phyloP scores from a whole-genome alignment of 2,113 vertebrate genomes.

The Cryptoleucopteryx plumbea region DNA sequence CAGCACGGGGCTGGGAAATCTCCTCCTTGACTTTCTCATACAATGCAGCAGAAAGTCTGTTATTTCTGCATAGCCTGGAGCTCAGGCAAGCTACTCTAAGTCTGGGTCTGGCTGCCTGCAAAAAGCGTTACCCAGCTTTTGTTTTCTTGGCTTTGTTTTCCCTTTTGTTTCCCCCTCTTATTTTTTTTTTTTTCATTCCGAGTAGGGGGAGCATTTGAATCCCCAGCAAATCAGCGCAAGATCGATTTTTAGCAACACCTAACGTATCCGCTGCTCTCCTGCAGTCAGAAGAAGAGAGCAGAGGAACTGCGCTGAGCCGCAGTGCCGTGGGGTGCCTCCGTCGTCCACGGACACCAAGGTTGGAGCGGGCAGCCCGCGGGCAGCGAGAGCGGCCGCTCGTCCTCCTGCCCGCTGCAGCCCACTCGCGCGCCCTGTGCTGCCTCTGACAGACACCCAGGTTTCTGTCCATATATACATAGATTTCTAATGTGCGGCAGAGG shows the following conservation, averaged over 20 bases:
- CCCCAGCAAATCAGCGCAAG: neutral
- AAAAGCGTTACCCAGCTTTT: neutral
- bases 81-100: neutral
- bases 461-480: too few relatives aligned
- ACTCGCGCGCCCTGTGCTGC: accelerated
- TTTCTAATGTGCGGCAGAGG: neutral
- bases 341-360: accelerated
- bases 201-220: neutral
- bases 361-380: neutral
- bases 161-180: neutral
- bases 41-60: neutral
- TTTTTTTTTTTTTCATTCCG: neutral
- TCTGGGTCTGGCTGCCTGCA: neutral
- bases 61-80: neutral
- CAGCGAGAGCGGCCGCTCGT: accelerated
- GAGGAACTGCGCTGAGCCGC: neutral
- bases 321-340: neutral
- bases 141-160: neutral
- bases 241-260: neutral
- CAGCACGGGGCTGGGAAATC: neutral
- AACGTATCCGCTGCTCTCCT: neutral
- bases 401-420: neutral
- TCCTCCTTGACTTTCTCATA: neutral
- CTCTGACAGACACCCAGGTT: neutral
- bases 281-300: neutral